Base-by-base conservation (phyloP, 2,888 invertebrate genomes). In the Heliconius ethilla region DNA sequence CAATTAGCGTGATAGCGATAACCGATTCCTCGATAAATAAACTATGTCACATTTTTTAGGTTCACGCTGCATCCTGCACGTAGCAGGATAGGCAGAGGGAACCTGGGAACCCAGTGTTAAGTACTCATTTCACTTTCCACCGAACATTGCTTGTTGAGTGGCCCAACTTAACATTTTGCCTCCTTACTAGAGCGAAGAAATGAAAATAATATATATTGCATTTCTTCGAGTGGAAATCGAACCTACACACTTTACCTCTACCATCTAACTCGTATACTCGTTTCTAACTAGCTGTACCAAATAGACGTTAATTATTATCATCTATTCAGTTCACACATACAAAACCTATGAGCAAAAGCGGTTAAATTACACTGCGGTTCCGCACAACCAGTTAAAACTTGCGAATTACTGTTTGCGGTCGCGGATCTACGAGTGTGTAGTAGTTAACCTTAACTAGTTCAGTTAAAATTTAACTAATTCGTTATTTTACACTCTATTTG, bases 381-480 rank as follows among this genome's bases (percentile, higher is more conserved):
- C 62, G 70, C 70, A 62, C 76, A 76, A 76, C 70, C 70, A 76
- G 76, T 76, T 76, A 76, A 76, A 76, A 70, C 76, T 45, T 63
- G 70, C 55, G 70, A 55, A 70, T 29, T 67, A 40, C 67, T 67
- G 67, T 67, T 67, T 40, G 67, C 67, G 37, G 37, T 67, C 37
- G 65, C 65, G 65, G 22, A 66, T 66, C 29, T 66, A 66, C 65
- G 65, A 66, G 10, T 66, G 22, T 66, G 33, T 66, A 25, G 37
- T 40, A 67, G n/a, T 67, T 67, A 67, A 67, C 67, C 29, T 67
- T 67, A 67, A 67, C 37, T 67, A 40, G 37, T 37, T 37, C n/a
- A 40, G 37, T 40, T 40, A 37, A 67, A 67, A 40, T 67, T 37
- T 67, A 67, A 67, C 37, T 40, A 67, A 67, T 67, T n/a, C n/a